Conservation (phyloP, 2,888 invertebrate species). For the Melanargia galathea region DNA sequence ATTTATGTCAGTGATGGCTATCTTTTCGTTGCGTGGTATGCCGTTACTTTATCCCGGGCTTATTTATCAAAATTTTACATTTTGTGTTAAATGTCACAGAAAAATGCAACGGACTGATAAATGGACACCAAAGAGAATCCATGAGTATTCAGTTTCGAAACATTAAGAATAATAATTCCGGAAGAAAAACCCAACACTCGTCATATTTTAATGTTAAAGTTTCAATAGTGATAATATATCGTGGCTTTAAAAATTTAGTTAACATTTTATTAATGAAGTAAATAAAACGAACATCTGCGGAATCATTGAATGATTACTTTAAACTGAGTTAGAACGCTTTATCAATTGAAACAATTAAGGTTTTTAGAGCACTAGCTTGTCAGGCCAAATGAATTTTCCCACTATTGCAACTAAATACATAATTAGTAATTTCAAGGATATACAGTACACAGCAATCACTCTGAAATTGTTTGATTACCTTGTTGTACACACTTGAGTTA, state of each 20-base stretch:
- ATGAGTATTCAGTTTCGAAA: background rate
- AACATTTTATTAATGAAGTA: constrained; percentile 44
- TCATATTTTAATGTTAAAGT: background rate
- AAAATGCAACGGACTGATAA: constrained; percentile 1
- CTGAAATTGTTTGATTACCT: background rate
- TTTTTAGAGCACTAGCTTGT: constrained; percentile 49
- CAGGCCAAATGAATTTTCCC: constrained; percentile 30
- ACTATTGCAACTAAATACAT: constrained; percentile 31
- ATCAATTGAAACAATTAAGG: constrained; percentile 80
- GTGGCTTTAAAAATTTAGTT: background rate
- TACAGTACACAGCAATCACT: background rate
- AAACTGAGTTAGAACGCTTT: constrained; percentile 62
- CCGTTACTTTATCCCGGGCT: background rate
- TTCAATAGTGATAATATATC: background rate
- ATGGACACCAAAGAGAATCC: background rate
- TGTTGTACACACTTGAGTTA: background rate
- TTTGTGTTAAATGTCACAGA: background rate
- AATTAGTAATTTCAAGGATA: background rate
- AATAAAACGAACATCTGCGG: constrained; percentile 62
- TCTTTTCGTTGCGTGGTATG: no score
- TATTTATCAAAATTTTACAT: background rate
- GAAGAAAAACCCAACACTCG: background rate
- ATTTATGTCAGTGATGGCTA: no score
- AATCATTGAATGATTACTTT: constrained; percentile 64
- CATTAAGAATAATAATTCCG: background rate